Percentiles rank a stretch among this genome's conserved stretches.
These are phyloP conservation scores for Brenthis ino DNA, from an alignment of 2,888 invertebrate genomes.

Conservation along the genomic window DNA sequence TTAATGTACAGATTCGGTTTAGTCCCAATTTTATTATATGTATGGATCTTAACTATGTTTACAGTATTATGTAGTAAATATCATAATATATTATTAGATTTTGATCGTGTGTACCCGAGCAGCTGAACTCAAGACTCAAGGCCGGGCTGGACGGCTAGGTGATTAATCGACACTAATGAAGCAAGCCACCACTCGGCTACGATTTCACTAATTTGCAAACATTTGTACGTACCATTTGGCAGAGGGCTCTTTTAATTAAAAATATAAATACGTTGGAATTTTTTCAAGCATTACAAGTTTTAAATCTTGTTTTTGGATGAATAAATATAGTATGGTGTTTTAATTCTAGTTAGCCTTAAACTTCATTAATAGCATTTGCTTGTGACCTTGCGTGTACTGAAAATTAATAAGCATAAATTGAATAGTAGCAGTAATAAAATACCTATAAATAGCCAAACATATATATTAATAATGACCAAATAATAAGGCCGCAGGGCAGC, in stretches of 20 bases:
- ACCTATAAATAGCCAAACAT: no score
- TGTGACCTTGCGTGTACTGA: no score
- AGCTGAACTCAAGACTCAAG: slow-evolving; percentile 31
- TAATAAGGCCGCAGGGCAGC: no score
- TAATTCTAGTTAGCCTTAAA: not conserved
- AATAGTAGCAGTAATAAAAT: no score
- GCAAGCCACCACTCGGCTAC: slow-evolving; percentile 32
- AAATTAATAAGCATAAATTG: no score
- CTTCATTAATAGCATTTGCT: not conserved
- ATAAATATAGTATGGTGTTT: slow-evolving; percentile 1
- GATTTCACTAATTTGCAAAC: slow-evolving; percentile 39
- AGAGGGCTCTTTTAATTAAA: slow-evolving; percentile 34
- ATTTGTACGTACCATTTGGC: slow-evolving; percentile 36
- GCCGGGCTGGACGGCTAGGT: slow-evolving; percentile 37
- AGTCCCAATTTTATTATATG: no score
- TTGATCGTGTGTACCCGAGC: slow-evolving; percentile 12
- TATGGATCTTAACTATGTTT: no score
- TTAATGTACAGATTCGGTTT: no score
- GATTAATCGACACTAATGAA: slow-evolving; percentile 44
- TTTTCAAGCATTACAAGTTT: slow-evolving; percentile 1
- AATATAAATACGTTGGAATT: slow-evolving; percentile 23
- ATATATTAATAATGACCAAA: no score
- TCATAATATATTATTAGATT: not conserved
- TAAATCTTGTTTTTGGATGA: not conserved
- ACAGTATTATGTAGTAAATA: not conserved